Evolutionary conservation across 2,888 invertebrate genomes (phyloP), one percentile per base, ranked within the genome.

Genomic region (Morpho deidamia): DNA sequence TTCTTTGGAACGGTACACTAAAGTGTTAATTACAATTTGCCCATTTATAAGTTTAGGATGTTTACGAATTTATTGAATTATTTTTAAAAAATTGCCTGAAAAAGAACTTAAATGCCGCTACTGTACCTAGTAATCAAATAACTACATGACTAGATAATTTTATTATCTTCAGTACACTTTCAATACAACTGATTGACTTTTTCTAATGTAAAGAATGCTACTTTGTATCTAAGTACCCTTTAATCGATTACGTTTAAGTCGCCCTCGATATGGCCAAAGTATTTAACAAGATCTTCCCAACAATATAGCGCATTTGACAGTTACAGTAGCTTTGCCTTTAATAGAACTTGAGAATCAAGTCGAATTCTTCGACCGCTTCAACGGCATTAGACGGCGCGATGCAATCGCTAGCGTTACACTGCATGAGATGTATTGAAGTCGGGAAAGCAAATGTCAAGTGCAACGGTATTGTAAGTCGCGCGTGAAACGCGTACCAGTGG

Each of bases 281-380:
- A 75, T 74, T 74, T 72, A 67, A 76, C 71, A 63, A 70, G 70
- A 74, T 71, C 66, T 67, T 68, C 69, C 69, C 66, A 70, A 77
- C 70, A 76, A 71, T 72, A 76, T 73, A 69, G 67, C 64, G 61
- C 68, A 61, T 73, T 78, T 75, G 76, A 77, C 77, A 77, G 76
- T 74, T 71, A 74, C 72, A 74, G 74, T 74, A 72, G 72, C 74
- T 72, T 73, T 74, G 70, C 71, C 68, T 75, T 69, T 71, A 73
- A 72, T 70, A 70, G 66, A 69, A 70, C 64, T 67, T 66, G 67
- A 73, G 65, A 72, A 70, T 70, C 64, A 62, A 72, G 56, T 58
- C 55, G 53, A 60, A 60, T 61, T 61, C 62, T 56, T 55, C 66
- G 56, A 62, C 60, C 54, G 47, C 51, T 44, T 44, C 23, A 23